Evolutionary conservation across 2,113 vertebrate species (phyloP).

Genomic region (Centropristis striata): DNA sequence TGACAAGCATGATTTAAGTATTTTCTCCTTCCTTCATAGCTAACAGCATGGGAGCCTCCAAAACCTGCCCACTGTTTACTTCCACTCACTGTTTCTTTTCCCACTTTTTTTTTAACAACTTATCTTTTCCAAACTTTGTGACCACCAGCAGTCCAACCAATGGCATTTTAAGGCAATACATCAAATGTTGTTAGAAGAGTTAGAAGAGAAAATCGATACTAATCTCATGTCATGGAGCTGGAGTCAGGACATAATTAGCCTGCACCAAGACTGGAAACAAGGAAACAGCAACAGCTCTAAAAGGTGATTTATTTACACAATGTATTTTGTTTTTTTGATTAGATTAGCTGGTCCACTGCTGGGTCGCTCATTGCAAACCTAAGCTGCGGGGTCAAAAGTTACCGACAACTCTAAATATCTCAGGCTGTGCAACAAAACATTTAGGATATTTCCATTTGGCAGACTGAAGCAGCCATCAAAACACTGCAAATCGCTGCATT

Average conservation of each 20-base stretch:
- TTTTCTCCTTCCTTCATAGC: constrained; percentile 21
- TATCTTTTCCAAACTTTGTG: neutral
- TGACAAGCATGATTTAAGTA: constrained; percentile 22
- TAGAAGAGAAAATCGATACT: neutral
- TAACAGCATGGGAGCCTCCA: neutral
- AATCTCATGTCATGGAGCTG: neutral
- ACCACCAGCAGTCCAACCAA: neutral
- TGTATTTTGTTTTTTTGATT: neutral
- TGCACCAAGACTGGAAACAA: neutral
- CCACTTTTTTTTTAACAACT: neutral
- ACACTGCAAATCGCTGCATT: no score
- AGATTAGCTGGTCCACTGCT: neutral
- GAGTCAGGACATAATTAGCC: neutral
- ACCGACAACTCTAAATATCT: neutral
- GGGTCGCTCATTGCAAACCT: neutral
- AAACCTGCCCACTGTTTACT: neutral
- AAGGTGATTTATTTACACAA: neutral
- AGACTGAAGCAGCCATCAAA: neutral
- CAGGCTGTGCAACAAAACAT: no score
- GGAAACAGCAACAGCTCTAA: neutral
- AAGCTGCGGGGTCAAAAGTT: neutral
- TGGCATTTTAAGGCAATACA: neutral
- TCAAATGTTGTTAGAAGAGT: neutral
- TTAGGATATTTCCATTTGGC: no score
- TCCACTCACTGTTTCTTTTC: neutral